A percentile compares a stretch with the other conserved stretches of the same genome.
These are phyloP conservation scores for Amphiprion ocellaris DNA, from an alignment of 2,113 vertebrate genomes.

Conservation along the genomic window DNA sequence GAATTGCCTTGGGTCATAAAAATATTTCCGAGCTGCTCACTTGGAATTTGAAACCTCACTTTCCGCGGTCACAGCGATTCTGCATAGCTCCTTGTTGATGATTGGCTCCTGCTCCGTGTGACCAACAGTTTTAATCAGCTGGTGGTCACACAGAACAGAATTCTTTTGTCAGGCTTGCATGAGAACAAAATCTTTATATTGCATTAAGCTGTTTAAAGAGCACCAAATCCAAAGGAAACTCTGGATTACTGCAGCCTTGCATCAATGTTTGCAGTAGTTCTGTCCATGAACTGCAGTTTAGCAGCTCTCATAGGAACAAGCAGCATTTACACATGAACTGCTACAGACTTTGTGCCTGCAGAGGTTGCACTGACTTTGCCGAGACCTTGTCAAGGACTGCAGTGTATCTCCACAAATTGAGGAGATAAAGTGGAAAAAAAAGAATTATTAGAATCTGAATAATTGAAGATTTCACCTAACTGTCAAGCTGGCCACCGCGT, in stretches of 20 bases:
- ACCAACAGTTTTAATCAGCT: constrained; percentile 1
- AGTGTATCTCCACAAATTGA: constrained; percentile 7
- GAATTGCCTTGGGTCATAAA: constrained; percentile 20
- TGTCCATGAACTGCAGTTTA: not conserved
- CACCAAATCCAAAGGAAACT: too few relatives aligned
- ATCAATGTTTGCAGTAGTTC: not conserved
- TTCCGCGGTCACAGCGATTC: not conserved
- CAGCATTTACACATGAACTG: not conserved
- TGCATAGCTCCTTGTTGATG: constrained; percentile 9
- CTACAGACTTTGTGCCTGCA: not conserved
- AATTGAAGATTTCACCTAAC: constrained; percentile 36
- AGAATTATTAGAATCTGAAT: constrained; percentile 50
- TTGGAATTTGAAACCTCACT: constrained; percentile 13
- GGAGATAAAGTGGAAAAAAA: constrained; percentile 14
- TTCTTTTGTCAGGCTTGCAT: constrained; percentile 1
- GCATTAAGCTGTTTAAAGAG: not conserved
- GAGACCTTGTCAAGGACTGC: constrained; percentile 14
- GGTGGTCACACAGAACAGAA: not conserved
- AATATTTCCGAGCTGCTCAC: constrained; percentile 3
- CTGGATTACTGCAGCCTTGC: not conserved
- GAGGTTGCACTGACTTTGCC: not conserved
- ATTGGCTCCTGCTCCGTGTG: constrained; percentile 3
- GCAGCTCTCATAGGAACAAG: not conserved
- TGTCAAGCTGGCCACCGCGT: not conserved
- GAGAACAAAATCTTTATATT: not conserved